phyloP scores from a whole-genome alignment of 1,140 invertebrate genomes.

The Polyergus mexicanus region DNA sequence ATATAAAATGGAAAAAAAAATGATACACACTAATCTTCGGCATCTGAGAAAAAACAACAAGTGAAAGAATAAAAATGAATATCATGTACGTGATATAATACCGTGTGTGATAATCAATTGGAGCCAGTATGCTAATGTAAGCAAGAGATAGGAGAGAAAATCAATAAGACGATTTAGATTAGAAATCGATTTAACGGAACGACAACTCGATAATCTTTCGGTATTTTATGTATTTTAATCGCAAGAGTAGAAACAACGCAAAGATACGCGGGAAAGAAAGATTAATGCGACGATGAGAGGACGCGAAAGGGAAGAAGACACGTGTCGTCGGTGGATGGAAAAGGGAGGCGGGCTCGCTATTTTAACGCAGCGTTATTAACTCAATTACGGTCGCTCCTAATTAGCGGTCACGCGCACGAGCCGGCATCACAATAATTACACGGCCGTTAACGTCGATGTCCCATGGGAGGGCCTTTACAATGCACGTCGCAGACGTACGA shows the following conservation, averaged over 20 bases:
- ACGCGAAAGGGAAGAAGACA: conserved; percentile 12
- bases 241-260: not conserved
- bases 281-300: not conserved
- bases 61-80: too few relatives aligned
- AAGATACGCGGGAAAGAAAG: conserved; percentile 1
- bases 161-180: not conserved
- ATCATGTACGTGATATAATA: too few relatives aligned
- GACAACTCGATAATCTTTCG: not conserved
- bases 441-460: conserved; percentile 60
- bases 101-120: too few relatives aligned
- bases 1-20: conserved; percentile 1
- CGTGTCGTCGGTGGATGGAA: not conserved
- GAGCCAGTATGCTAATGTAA: too few relatives aligned
- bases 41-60: too few relatives aligned
- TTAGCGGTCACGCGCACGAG: conserved; percentile 72
- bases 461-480: conserved; percentile 9
- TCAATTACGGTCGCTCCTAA: conserved; percentile 72
- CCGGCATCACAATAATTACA: conserved; percentile 68
- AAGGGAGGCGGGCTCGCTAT: conserved; percentile 9
- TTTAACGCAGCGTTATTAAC: conserved; percentile 71
- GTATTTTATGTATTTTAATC: conserved; percentile 16
- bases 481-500: conserved; percentile 23
- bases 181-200: not conserved
- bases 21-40: too few relatives aligned
- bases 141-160: not conserved